Evolutionary conservation across 1,140 invertebrate genomes (phyloP).

Genomic region (Zaprionus inermis): DNA sequence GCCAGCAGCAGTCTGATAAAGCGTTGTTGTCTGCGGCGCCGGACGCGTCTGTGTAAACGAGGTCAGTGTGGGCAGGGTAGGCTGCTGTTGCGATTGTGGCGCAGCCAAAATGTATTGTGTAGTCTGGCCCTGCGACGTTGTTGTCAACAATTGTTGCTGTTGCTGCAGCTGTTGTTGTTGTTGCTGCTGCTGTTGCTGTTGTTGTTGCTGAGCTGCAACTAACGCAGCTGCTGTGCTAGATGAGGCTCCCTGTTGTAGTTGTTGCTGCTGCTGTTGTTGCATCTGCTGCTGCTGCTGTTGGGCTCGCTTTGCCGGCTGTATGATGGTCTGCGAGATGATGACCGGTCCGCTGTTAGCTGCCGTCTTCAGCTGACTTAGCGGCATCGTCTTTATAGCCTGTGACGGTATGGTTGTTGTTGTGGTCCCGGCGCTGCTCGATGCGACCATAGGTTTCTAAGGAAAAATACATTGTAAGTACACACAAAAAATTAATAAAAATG

Average conservation of each 20-base stretch:
- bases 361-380: slow-evolving; percentile 76
- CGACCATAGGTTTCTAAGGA: slow-evolving; percentile 63
- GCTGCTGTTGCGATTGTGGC: slow-evolving; percentile 65
- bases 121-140: slow-evolving; percentile 49
- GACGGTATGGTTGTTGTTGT: slow-evolving; percentile 72
- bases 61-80: slow-evolving; percentile 71
- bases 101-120: slow-evolving; percentile 63
- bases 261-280: slow-evolving; percentile 73
- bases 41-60: slow-evolving; percentile 74
- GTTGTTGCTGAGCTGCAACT: slow-evolving; percentile 67
- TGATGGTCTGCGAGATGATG: slow-evolving; percentile 82
- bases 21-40: slow-evolving; percentile 66
- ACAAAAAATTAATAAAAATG: background rate
- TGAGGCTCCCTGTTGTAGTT: slow-evolving; percentile 50
- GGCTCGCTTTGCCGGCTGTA: slow-evolving; percentile 79
- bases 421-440: slow-evolving; percentile 53
- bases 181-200: slow-evolving; percentile 39
- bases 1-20: slow-evolving; percentile 68
- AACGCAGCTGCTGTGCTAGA: slow-evolving; percentile 64
- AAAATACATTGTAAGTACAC: background rate
- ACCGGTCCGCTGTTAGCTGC: slow-evolving; percentile 78
- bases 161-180: slow-evolving; percentile 56
- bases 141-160: slow-evolving; percentile 44
- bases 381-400: slow-evolving; percentile 80
- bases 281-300: slow-evolving; percentile 61